phyloP scores from a whole-genome alignment of 2,797 vertebrate species.

The Hemitrygon akajei region DNA sequence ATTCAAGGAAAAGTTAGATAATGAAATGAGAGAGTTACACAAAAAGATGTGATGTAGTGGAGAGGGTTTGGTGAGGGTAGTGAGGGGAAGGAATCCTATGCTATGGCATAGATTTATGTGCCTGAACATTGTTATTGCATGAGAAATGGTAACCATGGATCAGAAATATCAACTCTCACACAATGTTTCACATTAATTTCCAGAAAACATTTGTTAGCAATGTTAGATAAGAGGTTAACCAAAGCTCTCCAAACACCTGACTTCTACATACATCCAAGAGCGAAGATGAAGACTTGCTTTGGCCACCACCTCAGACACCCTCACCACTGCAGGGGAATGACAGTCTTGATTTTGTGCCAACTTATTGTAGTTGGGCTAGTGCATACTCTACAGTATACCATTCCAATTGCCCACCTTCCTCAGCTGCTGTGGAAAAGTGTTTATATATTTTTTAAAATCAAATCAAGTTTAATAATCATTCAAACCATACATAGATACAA shows the following conservation, averaged over 20 bases:
- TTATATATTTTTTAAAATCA: not conserved
- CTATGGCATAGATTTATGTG: too few species aligned
- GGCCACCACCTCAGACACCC: not conserved
- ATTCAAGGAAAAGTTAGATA: not conserved
- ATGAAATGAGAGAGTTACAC: too few species aligned
- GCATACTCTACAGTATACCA: not conserved
- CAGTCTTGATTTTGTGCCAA: not conserved
- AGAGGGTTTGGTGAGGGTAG: not conserved
- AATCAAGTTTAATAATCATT: too few species aligned
- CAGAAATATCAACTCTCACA: not conserved
- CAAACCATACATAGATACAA: too few species aligned
- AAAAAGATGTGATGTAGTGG: not conserved
- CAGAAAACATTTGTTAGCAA: not conserved
- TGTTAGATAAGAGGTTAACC: not conserved
- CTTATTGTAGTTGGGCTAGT: not conserved
- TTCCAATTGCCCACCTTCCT: too few species aligned
- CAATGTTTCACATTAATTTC: not conserved
- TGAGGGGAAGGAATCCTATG: too few species aligned
- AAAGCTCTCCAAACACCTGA: not conserved
- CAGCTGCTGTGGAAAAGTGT: not conserved
- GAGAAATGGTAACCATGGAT: too few species aligned
- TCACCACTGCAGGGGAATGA: not conserved
- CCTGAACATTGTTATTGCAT: too few species aligned
- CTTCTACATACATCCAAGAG: not conserved
- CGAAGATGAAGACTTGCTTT: not conserved